phyloP scores from a whole-genome alignment of 2,113 vertebrate genomes.

The Mungos mungo region DNA sequence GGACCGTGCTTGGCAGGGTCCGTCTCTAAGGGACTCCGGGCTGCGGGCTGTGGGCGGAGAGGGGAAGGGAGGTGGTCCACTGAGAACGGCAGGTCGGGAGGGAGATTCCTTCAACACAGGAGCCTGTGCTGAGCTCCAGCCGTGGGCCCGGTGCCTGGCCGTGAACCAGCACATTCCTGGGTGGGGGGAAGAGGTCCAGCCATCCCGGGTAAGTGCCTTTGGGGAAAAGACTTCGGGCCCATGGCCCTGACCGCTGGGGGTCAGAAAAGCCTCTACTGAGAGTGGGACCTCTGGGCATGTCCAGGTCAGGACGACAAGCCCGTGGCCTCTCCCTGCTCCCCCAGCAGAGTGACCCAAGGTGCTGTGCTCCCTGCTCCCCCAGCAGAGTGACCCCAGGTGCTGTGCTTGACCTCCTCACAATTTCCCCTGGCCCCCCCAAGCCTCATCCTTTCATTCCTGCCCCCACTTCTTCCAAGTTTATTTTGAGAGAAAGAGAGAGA shows the following conservation, averaged over 20 bases:
- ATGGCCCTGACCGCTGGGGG: background rate
- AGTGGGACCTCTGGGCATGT: background rate
- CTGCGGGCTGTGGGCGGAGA: background rate
- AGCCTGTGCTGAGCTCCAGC: background rate
- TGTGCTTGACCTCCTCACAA: background rate
- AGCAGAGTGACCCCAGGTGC: background rate
- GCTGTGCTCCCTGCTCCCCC: background rate
- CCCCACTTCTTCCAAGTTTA: too few species aligned
- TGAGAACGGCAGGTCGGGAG: background rate
- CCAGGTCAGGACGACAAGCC: background rate
- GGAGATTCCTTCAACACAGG: background rate
- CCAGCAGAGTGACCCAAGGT: background rate
- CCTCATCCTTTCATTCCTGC: background rate
- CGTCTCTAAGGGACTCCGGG: background rate
- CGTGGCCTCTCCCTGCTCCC: background rate
- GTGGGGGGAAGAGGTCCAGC: background rate
- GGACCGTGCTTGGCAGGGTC: background rate
- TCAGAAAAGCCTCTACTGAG: background rate
- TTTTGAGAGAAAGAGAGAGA: too few species aligned
- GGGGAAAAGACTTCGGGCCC: background rate
- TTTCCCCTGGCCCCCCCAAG: background rate
- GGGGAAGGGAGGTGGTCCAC: background rate
- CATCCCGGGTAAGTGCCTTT: background rate
- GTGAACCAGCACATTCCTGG: accelerated
- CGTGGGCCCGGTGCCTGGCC: too few species aligned